These are phyloP conservation scores for Platanista minor DNA, from an alignment of 2,113 vertebrate genomes.

Conservation along the genomic window DNA sequence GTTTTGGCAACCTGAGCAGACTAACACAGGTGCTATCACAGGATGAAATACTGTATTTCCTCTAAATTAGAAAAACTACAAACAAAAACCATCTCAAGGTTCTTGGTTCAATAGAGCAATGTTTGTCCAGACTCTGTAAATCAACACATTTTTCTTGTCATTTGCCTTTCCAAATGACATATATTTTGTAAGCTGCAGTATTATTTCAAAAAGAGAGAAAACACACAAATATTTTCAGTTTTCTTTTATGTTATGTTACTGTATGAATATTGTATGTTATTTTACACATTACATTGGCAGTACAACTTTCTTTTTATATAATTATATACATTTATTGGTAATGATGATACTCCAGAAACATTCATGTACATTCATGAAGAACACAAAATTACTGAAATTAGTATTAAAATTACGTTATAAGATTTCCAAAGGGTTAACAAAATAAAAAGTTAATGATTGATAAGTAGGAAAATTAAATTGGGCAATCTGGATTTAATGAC, in stretches of 20 bases:
- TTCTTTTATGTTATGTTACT: background rate
- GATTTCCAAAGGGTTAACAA: background rate
- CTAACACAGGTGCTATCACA: background rate
- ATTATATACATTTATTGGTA: background rate
- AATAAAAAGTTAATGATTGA: background rate
- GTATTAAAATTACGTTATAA: background rate
- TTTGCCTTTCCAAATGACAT: background rate
- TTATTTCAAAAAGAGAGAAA: background rate
- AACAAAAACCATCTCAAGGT: background rate
- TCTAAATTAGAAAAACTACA: background rate
- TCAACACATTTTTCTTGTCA: background rate
- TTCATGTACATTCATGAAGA: background rate
- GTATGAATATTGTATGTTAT: background rate
- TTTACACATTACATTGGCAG: background rate
- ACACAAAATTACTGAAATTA: background rate
- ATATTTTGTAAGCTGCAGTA: background rate
- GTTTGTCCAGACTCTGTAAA: background rate
- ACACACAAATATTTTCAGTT: background rate
- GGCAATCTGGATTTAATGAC: background rate
- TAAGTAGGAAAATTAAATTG: background rate
- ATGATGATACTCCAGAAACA: no score
- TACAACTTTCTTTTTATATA: background rate
- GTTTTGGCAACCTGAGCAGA: no score
- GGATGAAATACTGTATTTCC: background rate
- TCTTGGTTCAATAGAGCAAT: background rate